Evolutionary conservation across 1,140 invertebrate species (phyloP), one percentile per base, ranked within the genome.

Genomic region (Drosophila jambulina): DNA sequence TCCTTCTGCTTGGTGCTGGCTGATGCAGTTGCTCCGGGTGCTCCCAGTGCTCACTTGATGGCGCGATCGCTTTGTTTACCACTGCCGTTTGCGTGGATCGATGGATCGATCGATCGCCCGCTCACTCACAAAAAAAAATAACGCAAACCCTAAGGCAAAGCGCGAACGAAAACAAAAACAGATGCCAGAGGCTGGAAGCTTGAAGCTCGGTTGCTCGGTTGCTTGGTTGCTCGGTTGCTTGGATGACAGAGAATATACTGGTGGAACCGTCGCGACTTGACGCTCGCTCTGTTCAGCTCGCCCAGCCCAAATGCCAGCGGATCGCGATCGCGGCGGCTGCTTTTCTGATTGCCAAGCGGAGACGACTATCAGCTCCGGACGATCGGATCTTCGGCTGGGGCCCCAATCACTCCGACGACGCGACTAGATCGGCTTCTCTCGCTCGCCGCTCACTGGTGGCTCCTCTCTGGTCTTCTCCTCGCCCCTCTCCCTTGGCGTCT

Each of bases 91-190:
- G 34, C n/a, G 21, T 67, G n/a, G 45, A 43, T 40, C 65, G 38
- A 68, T 46, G n/a, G 42, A 46, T 53, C 36, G 59, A 29, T 29
- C 40, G 68, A 13, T 70, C 48, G 36, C 17, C 25, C 8, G 27
- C 17, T 32, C 67, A 46, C 69, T 42, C 19, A 59, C 51, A 60
- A 32, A 56, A 32, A 57, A 21, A 40, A 51, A 21, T 60, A 40
- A 40, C 15, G 17, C 38, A 40, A 40, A n/a, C 17, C 17, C 38
- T 43, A 48, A 29, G 17, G 19, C 49, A 34, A 53, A 38, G 32
- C 62, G 62, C 40, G 23, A 67, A 69, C 61, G 61, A 65, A 53
- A 70, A 70, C 67, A 67, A 70, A 70, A 70, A 59, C 56, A 67
- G 32, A 67, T 70, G 65, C 42, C 8, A 17, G 4, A 17, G 13